Evolutionary conservation across 2,113 vertebrate species (phyloP).

Genomic region (Neolamprologus devosi): DNA sequence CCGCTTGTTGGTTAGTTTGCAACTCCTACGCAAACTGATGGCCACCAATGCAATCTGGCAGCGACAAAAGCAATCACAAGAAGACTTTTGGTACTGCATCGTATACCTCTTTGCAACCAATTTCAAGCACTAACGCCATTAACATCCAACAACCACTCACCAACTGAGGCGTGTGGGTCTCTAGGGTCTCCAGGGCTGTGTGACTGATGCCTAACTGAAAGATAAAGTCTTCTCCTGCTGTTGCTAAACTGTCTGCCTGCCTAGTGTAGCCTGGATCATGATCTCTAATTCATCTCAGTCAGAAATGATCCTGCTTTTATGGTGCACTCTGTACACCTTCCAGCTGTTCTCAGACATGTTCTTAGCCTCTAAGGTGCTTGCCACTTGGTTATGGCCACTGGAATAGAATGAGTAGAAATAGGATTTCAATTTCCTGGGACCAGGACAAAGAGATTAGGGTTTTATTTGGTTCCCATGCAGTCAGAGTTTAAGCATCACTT

Average conservation of each 20-base stretch:
- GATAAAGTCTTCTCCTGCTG: background rate
- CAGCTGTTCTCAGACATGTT: background rate
- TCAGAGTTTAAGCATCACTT: background rate
- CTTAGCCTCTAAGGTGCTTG: background rate
- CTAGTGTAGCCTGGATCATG: background rate
- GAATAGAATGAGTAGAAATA: constrained; percentile 5
- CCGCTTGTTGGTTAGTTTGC: background rate
- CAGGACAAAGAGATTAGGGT: background rate
- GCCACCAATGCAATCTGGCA: background rate
- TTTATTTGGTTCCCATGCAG: background rate
- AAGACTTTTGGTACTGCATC: background rate
- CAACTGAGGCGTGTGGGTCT: background rate
- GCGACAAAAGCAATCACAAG: background rate
- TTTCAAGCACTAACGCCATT: background rate
- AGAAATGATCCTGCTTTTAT: background rate
- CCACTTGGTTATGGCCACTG: background rate
- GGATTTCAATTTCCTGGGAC: constrained; percentile 14
- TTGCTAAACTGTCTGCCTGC: background rate
- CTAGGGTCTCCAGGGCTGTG: background rate
- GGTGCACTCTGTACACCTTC: background rate
- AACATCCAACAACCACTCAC: background rate
- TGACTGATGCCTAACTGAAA: background rate
- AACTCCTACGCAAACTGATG: background rate
- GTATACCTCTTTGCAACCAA: background rate
- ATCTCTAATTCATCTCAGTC: background rate